Base-by-base conservation (phyloP, 2,888 invertebrate genomes). In the Erebia palarica region DNA sequence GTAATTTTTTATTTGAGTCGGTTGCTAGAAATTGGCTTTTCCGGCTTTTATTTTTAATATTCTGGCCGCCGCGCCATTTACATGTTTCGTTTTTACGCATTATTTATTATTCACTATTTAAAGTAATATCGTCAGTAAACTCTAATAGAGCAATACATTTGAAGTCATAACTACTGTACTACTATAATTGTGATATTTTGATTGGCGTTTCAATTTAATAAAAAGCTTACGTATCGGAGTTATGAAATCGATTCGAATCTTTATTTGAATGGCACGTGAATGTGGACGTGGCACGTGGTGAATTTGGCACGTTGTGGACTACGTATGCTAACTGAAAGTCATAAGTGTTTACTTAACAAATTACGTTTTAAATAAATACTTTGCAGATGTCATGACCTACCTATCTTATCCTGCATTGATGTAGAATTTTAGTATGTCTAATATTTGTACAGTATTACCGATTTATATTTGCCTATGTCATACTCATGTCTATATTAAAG, bases 131-230 rank as follows among this genome's bases (percentile, higher is more conserved):
- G 36, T 36, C 5, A 36, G 5, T 36, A 36, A 36, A 36, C 36
- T 7, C 36, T 59, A 59, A 36, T n/a, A n/a, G n/a, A n/a, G n/a
- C n/a, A n/a, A n/a, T 27, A 21, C 21, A 27, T 14, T 27, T 21
- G 7, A 11, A 10, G 44, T 44, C 36, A 49, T 49, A 49, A 49
- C 16, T 60, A 16, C 11, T 59, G 59, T 59, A 9, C 59, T 51
- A 51, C n/a, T 58, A 27, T n/a, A n/a, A n/a, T 63, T 63, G 27
- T 60, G 53, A 36, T 18, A 44, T 7, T 63, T 63, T 72, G 67
- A 73, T 66, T 70, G 73, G 70, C 60, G 55, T 68, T 60, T 72
- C 60, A 71, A 67, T 72, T 61, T 68, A 68, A 68, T 68, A 18
- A 64, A 68, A 68, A 51, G 53, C 53, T 63, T n/a, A 64, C 44